Conservation (phyloP, 1,140 invertebrate species). For the Lerema accius region DNA sequence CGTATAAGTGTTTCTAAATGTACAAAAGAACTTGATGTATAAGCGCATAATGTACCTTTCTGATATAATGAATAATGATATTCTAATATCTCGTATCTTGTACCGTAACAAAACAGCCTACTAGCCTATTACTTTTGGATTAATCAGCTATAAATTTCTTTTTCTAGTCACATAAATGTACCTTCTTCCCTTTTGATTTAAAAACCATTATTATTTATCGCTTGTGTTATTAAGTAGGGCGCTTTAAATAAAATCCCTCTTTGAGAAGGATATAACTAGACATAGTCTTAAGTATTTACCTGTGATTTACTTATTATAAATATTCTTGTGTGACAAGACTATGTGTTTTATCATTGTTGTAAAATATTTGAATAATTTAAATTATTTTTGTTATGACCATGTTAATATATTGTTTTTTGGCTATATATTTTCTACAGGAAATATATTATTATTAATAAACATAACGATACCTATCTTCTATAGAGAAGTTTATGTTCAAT, state of each 20-base stretch:
- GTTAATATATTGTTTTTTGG: conserved; percentile 23
- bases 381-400: conserved; percentile 35
- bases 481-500: not conserved
- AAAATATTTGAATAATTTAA: conserved; percentile 39
- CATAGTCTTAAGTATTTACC: conserved; percentile 73
- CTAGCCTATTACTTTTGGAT: conserved; percentile 8
- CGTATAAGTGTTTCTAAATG: conserved; percentile 28
- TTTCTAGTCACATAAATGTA: conserved; percentile 8
- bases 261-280: conserved; percentile 46
- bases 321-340: conserved; percentile 74
- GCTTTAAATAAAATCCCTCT: conserved; percentile 41
- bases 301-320: conserved; percentile 76
- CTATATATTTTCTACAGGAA: conserved; percentile 17
- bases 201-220: not conserved
- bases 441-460: not conserved
- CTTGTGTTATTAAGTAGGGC: conserved; percentile 35
- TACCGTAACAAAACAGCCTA: conserved; percentile 11
- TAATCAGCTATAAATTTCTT: conserved; percentile 6
- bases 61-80: not conserved
- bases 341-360: conserved; percentile 48
- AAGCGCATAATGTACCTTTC: conserved; percentile 6
- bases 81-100: not conserved
- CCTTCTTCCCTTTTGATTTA: conserved; percentile 2
- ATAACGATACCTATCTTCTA: not conserved
- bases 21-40: conserved; percentile 26